These are phyloP conservation scores for Thecocarcelia acutangulata DNA, from an alignment of 2,888 invertebrate genomes.

Conservation along the genomic window DNA sequence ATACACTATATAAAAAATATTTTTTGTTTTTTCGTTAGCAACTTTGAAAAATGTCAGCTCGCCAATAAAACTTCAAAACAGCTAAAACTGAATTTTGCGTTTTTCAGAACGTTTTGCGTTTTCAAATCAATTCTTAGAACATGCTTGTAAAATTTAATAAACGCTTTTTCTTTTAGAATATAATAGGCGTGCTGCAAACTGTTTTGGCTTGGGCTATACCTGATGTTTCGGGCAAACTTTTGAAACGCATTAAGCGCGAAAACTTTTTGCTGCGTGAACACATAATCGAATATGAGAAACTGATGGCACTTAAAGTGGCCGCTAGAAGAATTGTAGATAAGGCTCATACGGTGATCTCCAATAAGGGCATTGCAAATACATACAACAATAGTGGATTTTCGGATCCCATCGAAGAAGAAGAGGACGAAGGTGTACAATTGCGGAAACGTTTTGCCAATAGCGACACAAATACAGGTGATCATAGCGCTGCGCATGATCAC, in stretches of 20 bases:
- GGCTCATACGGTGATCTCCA: constrained; percentile 49
- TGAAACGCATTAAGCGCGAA: constrained; percentile 87
- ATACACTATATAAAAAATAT: too few relatives aligned
- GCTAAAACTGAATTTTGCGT: too few relatives aligned
- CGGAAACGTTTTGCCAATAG: constrained; percentile 63
- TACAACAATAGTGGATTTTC: constrained; percentile 51
- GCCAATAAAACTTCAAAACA: too few relatives aligned
- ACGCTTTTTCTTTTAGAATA: constrained; percentile 85
- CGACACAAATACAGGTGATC: constrained; percentile 60
- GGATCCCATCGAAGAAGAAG: constrained; percentile 63
- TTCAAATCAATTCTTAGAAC: too few relatives aligned
- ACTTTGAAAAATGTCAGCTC: too few relatives aligned
- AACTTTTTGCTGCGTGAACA: constrained; percentile 88
- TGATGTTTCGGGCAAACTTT: constrained; percentile 87
- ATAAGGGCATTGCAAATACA: constrained; percentile 25
- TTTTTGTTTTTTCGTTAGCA: too few relatives aligned
- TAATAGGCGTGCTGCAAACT: constrained; percentile 87
- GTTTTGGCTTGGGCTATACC: constrained; percentile 89
- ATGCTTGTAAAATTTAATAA: too few relatives aligned
- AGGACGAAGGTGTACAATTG: constrained; percentile 59
- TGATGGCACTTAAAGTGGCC: constrained; percentile 68
- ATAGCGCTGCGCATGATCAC: constrained; percentile 70
- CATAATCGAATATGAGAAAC: constrained; percentile 87
- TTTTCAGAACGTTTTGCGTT: too few relatives aligned
- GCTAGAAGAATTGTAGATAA: constrained; percentile 61